Evolutionary conservation across 2,797 vertebrate species (phyloP).

Genomic region (Sternarchorhynchus goeldii): DNA sequence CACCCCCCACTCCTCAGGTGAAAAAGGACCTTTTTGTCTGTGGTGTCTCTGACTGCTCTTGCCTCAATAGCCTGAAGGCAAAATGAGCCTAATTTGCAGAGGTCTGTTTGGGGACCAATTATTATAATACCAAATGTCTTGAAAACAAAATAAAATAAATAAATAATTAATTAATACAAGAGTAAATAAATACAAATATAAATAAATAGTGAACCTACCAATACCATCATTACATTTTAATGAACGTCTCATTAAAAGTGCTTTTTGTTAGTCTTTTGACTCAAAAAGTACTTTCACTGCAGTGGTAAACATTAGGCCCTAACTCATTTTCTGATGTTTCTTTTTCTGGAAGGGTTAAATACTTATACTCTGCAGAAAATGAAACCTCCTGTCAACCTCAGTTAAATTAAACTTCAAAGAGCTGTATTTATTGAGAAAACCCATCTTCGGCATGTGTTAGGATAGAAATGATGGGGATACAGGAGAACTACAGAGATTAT

Average conservation of each 20-base stretch:
- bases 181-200: conserved; percentile 66
- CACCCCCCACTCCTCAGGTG: conserved; percentile 68
- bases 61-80: conserved; percentile 73
- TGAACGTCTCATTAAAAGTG: conserved; percentile 67
- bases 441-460: background rate
- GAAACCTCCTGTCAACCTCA: background rate
- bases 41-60: conserved; percentile 68
- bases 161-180: conserved; percentile 69
- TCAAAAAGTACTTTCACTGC: conserved; percentile 49
- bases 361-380: background rate
- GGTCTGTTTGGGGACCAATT: conserved; percentile 79
- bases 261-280: conserved; percentile 63
- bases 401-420: background rate
- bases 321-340: conserved; percentile 23
- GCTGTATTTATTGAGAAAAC: background rate
- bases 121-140: conserved; percentile 78
- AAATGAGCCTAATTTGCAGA: conserved; percentile 76
- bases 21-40: conserved; percentile 73
- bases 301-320: conserved; percentile 35
- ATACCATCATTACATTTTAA: conserved; percentile 69
- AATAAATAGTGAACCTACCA: conserved; percentile 66
- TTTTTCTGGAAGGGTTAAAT: conserved; percentile 13
- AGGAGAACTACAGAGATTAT: conserved; percentile 2
- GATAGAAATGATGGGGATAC: background rate
- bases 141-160: conserved; percentile 74